Conservation (phyloP, 2,888 invertebrate species). For the Chironomus riparius region DNA sequence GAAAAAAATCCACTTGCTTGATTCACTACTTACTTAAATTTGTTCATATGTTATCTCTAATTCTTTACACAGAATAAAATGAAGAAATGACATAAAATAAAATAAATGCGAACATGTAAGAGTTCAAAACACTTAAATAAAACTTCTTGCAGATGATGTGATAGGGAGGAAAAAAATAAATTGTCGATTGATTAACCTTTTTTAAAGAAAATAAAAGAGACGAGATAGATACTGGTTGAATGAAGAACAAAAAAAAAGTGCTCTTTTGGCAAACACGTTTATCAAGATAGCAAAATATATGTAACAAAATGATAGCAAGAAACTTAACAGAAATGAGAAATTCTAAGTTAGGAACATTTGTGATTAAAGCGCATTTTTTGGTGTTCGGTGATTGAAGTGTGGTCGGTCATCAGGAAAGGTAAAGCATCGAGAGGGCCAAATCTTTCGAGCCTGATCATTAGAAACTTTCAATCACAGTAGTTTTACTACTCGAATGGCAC, state of each 20-base stretch:
- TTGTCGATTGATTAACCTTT: background rate
- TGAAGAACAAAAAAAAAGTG: background rate
- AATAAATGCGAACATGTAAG: background rate
- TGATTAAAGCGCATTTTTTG: no score
- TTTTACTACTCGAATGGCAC: no score
- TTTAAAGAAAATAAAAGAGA: background rate
- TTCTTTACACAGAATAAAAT: background rate
- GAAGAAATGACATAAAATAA: background rate
- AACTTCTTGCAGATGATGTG: background rate
- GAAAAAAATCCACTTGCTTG: background rate
- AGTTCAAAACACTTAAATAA: no score
- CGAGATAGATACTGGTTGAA: background rate
- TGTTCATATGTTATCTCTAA: background rate
- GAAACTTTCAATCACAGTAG: no score
- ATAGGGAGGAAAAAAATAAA: background rate
- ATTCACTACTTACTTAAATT: background rate
- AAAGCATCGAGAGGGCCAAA: no score
- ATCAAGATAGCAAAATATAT: background rate
- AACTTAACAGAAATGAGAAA: background rate
- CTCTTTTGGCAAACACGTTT: background rate
- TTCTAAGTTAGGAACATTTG: no score
- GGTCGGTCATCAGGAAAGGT: no score
- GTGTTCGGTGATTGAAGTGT: no score
- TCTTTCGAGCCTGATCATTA: no score
- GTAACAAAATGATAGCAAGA: background rate